Evolutionary conservation across 37 sponge, comb jelly and placozoan species (phyloP), one percentile per base, ranked within the genome.

Genomic region (Cladorhizidae sp.): DNA sequence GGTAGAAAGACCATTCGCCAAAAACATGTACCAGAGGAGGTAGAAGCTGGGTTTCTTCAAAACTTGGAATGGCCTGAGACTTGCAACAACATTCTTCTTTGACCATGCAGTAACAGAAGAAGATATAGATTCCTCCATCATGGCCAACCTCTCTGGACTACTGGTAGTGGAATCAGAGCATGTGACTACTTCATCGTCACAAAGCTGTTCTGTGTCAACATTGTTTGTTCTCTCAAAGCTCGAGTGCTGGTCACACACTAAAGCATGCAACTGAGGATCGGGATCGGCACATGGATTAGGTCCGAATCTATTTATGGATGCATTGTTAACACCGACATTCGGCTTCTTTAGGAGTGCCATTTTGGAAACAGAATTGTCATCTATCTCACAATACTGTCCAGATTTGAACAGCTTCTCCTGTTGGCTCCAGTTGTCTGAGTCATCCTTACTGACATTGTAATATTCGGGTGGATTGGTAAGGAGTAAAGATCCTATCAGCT

Each of bases 21-120:
- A 20, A n/a, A 93, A 89, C 80, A 82, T 82, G n/a, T 83, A 37
- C 94, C 94, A 93, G 17, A 97, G 88, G 32, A 89, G 18, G 67
- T 86, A 93, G 71, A 97, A 97, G 61, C 86, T 82, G 0, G 67
- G 11, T 22, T 80, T 78, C 35, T 76, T 82, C 14, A 96, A 50
- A 21, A 96, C 25, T 49, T 91, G 76, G 9, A 61, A 38, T 23
- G 97, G 97, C n/a, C 63, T 68, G 22, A 86, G 63, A 33, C 86
- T 85, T 23, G 57, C 49, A 8, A 76, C 40, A 22, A 82, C 41
- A 39, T 86, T 86, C 23, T 32, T 72, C 23, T 32, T 72, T 21
- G 80, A 49, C 52, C 45, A 49, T 0, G 64, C 37, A 45, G 9
- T 45, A 35, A 40, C 28, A 49, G 40, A 74, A 23, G 75, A 70